phyloP scores from a whole-genome alignment of 1,140 invertebrate species.

The Drosophila guanche region DNA sequence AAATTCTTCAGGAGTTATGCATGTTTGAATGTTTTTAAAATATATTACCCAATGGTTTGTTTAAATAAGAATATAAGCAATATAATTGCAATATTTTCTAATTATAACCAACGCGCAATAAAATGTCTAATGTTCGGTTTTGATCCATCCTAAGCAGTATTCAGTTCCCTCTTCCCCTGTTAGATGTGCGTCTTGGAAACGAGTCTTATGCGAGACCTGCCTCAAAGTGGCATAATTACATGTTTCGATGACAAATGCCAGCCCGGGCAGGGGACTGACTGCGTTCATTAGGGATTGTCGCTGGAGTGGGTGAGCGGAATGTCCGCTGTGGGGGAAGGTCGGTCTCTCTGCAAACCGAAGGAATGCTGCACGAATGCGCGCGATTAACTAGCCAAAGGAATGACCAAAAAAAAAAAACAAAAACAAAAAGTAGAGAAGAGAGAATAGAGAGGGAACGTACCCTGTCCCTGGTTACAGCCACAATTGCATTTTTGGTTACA shows the following conservation, averaged over 20 bases:
- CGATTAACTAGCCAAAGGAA: constrained; percentile 70
- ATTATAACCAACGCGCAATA: no score
- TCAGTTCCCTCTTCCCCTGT: constrained; percentile 4
- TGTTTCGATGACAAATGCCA: constrained; percentile 71
- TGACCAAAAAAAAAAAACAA: constrained; percentile 60
- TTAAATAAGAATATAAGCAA: no score
- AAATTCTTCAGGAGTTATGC: no score
- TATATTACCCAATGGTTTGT: no score
- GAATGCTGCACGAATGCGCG: constrained; percentile 77
- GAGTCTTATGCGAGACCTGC: constrained; percentile 37
- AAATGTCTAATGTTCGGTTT: no score
- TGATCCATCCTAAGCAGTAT: no score
- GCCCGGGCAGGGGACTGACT: constrained; percentile 22
- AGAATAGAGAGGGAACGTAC: constrained; percentile 20
- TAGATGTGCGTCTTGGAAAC: constrained; percentile 46
- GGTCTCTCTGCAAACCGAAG: constrained; percentile 24
- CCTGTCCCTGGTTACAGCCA: constrained; percentile 26
- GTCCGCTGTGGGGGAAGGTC: not conserved
- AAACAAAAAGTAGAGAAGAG: constrained; percentile 5
- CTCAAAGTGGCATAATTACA: constrained; percentile 82
- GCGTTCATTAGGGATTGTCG: constrained; percentile 33
- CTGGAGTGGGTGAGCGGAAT: not conserved
- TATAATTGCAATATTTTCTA: no score
- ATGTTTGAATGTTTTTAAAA: no score
- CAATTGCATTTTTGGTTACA: constrained; percentile 82